Conservation (phyloP, 1,140 invertebrate species). For the Diorhabda sublineata region DNA sequence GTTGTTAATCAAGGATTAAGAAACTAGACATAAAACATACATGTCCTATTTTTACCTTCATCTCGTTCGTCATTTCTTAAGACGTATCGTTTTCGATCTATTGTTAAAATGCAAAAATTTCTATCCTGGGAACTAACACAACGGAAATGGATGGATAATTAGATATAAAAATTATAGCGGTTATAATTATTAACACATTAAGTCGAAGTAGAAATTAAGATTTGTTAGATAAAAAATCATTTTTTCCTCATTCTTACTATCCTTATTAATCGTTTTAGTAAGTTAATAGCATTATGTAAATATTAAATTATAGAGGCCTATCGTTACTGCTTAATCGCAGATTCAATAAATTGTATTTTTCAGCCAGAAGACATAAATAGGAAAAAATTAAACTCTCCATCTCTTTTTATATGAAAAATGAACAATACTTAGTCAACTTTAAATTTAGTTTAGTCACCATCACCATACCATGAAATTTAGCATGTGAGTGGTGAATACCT, state of each 20-base stretch:
- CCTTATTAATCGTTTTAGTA: too few relatives aligned
- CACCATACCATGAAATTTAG: too few relatives aligned
- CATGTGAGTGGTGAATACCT: too few relatives aligned
- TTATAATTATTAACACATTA: slow-evolving; percentile 18
- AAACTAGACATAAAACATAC: slow-evolving; percentile 4
- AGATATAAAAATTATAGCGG: slow-evolving; percentile 11
- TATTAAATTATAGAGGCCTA: too few relatives aligned
- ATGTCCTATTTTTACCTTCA: neutral
- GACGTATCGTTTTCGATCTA: neutral
- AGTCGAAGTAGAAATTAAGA: neutral
- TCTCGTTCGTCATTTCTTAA: neutral
- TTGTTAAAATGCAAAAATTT: slow-evolving; percentile 16
- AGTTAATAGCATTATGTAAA: too few relatives aligned
- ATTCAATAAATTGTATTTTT: too few relatives aligned
- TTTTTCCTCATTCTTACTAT: neutral
- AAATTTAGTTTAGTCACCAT: too few relatives aligned
- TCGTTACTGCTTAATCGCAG: too few relatives aligned
- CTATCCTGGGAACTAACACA: slow-evolving; percentile 15
- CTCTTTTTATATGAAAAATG: too few relatives aligned
- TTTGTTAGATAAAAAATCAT: slow-evolving; percentile 5
- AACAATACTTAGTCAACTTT: too few relatives aligned
- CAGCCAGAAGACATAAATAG: too few relatives aligned
- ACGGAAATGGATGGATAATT: slow-evolving; percentile 15
- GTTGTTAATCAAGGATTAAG: neutral
- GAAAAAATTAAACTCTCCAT: too few relatives aligned